A percentile compares a stretch with the other conserved stretches of the same genome.
Evolutionary conservation across 2,113 vertebrate species (phyloP).

Genomic region (Rana temporaria): DNA sequence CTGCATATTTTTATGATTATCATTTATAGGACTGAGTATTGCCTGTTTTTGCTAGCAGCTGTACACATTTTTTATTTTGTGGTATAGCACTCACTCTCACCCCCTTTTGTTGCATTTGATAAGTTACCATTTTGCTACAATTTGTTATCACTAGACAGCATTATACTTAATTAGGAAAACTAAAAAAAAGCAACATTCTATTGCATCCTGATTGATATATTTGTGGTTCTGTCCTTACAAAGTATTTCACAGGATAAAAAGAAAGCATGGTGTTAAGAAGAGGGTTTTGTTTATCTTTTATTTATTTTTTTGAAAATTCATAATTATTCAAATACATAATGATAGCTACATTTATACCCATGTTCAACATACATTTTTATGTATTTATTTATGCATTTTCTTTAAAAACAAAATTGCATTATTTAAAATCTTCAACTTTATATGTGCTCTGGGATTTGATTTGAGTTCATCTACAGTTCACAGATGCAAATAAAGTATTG

Average conservation of each 20-base stretch:
- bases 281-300: too few species aligned
- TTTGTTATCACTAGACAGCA: too few species aligned
- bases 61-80: too few species aligned
- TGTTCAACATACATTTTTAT: not conserved
- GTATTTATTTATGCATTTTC: constrained; percentile 15
- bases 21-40: too few species aligned
- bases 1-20: too few species aligned
- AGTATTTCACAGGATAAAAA: not conserved
- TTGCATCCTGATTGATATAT: too few species aligned
- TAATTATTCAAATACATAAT: constrained; percentile 20
- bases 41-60: too few species aligned
- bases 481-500: constrained; percentile 15
- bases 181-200: too few species aligned
- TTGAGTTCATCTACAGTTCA: constrained; percentile 49
- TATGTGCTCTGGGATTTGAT: constrained; percentile 39
- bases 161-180: too few species aligned
- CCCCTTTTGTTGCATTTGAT: too few species aligned
- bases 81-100: too few species aligned
- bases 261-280: not conserved
- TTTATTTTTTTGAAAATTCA: not conserved
- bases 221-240: not conserved
- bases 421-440: constrained; percentile 23
- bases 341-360: not conserved
- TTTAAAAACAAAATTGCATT: constrained; percentile 13
- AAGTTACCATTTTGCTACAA: too few species aligned